Evolutionary conservation across 2,113 vertebrate species (phyloP).

Genomic region (Machaerirhynchus nigripectus): DNA sequence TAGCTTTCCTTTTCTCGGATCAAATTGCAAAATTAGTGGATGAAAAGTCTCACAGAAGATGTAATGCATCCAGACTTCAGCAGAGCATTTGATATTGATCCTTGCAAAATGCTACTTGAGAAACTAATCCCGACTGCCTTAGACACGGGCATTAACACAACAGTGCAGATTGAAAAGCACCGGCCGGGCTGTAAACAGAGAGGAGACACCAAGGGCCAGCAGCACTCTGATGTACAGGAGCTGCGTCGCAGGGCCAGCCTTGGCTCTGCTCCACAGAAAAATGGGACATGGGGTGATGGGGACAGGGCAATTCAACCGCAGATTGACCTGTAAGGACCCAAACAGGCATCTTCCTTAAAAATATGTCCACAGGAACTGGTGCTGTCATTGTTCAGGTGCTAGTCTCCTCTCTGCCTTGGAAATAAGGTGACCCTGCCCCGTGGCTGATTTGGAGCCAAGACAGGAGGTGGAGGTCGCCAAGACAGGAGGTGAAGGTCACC

Average conservation of each 20-base stretch:
- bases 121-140: not conserved
- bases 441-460: fast-evolving
- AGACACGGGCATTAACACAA: not conserved
- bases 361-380: fast-evolving
- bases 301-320: fast-evolving
- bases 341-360: not conserved
- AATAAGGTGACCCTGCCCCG: not conserved
- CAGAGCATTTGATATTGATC: slow-evolving; percentile 37
- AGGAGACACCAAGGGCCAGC: not conserved
- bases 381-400: fast-evolving
- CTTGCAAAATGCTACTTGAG: slow-evolving; percentile 26
- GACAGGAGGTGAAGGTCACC: not conserved
- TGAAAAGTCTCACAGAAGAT: slow-evolving; percentile 25
- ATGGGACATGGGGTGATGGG: fast-evolving
- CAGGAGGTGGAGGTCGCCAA: not conserved
- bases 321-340: not conserved
- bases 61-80: not conserved
- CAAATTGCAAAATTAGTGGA: slow-evolving; percentile 35
- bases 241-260: not conserved
- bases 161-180: not conserved
- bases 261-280: not conserved
- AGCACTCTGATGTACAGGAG: fast-evolving
- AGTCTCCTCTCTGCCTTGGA: not conserved
- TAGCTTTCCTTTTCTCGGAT: not conserved
- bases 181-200: not conserved